Evolutionary conservation across 2,113 vertebrate genomes (phyloP).

Genomic region (Spea bombifrons): DNA sequence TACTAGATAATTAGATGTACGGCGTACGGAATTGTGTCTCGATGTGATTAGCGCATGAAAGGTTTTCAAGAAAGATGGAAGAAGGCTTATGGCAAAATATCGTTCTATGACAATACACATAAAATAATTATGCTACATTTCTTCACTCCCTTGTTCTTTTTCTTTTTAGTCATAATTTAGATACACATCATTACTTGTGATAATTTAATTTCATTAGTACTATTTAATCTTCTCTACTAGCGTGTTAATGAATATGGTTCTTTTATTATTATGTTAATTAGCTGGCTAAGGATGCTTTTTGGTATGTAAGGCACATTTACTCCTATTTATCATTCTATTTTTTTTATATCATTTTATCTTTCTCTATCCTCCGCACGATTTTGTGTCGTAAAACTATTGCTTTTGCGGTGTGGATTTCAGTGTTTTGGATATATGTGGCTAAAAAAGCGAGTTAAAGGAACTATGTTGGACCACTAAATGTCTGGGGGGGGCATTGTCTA

Average conservation of each 20-base stretch:
- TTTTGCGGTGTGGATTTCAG: too few relatives aligned
- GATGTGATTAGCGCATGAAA: constrained; percentile 24
- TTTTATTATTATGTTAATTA: constrained; percentile 9
- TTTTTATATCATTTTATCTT: too few relatives aligned
- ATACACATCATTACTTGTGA: constrained; percentile 18
- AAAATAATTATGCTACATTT: neutral
- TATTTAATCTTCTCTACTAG: constrained; percentile 2
- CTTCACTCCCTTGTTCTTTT: neutral
- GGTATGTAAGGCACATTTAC: neutral
- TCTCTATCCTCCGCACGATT: too few relatives aligned
- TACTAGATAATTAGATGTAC: too few relatives aligned
- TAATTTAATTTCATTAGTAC: constrained; percentile 2
- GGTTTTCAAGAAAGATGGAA: neutral
- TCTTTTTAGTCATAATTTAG: constrained; percentile 21
- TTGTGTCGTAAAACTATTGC: too few relatives aligned
- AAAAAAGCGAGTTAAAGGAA: too few relatives aligned
- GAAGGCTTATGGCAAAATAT: neutral
- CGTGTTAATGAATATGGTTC: neutral
- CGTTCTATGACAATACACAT: constrained; percentile 8
- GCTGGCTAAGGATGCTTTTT: neutral
- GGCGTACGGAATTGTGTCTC: constrained; percentile 16
- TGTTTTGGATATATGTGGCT: too few relatives aligned
- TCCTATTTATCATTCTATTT: neutral
- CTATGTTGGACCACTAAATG: too few relatives aligned
- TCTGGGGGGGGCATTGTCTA: too few relatives aligned